Conservation (phyloP, 2,797 vertebrate species). For the Melanotaenia pygmaea region DNA sequence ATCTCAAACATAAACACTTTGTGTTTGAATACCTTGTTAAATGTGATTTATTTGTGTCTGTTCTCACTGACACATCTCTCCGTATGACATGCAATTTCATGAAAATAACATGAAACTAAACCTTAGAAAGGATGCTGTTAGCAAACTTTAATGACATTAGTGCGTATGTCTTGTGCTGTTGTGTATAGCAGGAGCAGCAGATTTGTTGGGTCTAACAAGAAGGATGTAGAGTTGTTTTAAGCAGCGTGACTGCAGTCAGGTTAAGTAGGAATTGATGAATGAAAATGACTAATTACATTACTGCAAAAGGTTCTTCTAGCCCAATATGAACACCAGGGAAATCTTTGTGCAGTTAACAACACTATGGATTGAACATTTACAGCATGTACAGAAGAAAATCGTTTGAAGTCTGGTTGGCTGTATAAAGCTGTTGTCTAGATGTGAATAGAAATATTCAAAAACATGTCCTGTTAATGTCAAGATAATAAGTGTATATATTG, state of each 20-base stretch:
- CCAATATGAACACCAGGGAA: not conserved
- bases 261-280: not conserved
- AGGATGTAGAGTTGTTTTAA: conserved; percentile 37
- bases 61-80: not conserved
- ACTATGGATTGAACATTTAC: not conserved
- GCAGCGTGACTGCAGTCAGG: conserved; percentile 14
- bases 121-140: conserved; percentile 30
- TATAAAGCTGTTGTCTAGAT: too few species aligned
- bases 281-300: not conserved
- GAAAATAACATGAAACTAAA: not conserved
- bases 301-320: not conserved
- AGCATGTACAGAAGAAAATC: not conserved
- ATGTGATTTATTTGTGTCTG: conserved; percentile 6
- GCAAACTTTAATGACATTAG: conserved; percentile 40
- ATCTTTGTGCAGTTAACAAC: not conserved
- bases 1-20: conserved; percentile 20
- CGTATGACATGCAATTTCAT: not conserved
- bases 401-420: too few species aligned
- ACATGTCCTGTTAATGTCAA: too few species aligned
- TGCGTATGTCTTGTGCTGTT: conserved; percentile 14
- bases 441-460: too few species aligned
- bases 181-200: conserved; percentile 35
- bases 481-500: too few species aligned
- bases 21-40: not conserved
- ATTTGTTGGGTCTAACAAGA: conserved; percentile 13